Percentiles rank a stretch among this genome's conserved stretches.
Conservation (phyloP, 2,888 invertebrate genomes). For the Polyommatus icarus region DNA sequence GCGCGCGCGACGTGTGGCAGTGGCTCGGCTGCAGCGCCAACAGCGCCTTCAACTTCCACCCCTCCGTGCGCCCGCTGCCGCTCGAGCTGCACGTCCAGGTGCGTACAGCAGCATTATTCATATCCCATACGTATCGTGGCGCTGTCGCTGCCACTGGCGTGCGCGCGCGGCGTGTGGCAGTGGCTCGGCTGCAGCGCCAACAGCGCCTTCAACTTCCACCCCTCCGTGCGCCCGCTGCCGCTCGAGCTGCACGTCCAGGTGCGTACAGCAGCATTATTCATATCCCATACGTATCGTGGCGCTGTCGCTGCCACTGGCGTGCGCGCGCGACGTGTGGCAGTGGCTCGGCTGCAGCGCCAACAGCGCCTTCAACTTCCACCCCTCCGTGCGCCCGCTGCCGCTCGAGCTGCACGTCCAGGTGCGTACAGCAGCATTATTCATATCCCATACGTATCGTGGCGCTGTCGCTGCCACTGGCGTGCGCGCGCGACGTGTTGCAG, state of each 20-base stretch:
- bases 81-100: constrained; percentile 95
- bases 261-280: neutral
- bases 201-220: constrained; percentile 98
- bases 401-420: constrained; percentile 95
- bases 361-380: constrained; percentile 98
- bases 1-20: constrained; percentile 96
- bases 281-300: constrained; percentile 94
- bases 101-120: neutral
- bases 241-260: constrained; percentile 95
- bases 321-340: constrained; percentile 96
- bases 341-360: constrained; percentile 98
- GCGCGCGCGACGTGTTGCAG: constrained; percentile 96
- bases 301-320: constrained; percentile 94
- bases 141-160: constrained; percentile 94
- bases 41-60: constrained; percentile 98
- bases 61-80: constrained; percentile 96
- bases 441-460: constrained; percentile 94
- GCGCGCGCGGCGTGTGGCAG: constrained; percentile 96
- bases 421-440: neutral
- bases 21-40: constrained; percentile 98
- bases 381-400: constrained; percentile 96
- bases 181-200: constrained; percentile 98
- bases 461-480: constrained; percentile 94
- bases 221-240: constrained; percentile 96
- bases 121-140: constrained; percentile 94